These are phyloP conservation scores for Aleadryas rufinucha DNA, from an alignment of 2,113 vertebrate species.

Conservation along the genomic window DNA sequence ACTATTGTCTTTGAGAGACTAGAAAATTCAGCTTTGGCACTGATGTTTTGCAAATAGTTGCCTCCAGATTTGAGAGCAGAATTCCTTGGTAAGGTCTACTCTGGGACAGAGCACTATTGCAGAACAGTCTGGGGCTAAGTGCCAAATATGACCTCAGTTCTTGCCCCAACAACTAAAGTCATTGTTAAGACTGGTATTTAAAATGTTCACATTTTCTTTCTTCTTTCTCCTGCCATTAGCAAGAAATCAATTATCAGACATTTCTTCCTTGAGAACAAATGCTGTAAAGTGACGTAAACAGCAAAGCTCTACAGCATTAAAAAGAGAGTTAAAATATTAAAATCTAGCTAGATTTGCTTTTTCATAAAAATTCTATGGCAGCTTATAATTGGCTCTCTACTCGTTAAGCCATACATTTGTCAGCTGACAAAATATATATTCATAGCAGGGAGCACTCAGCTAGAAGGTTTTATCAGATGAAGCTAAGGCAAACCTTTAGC, in stretches of 20 bases:
- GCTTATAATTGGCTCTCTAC: neutral
- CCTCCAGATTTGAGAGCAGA: constrained; percentile 45
- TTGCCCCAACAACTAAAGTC: constrained; percentile 44
- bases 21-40: constrained; percentile 56
- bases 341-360: neutral
- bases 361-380: neutral
- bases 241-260: constrained; percentile 70
- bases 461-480: constrained; percentile 1
- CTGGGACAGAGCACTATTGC: constrained; percentile 60
- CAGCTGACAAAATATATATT: neutral
- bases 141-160: constrained; percentile 77
- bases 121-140: constrained; percentile 64
- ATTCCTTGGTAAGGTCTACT: constrained; percentile 62
- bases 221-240: constrained; percentile 2
- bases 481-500: constrained; percentile 32
- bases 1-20: constrained; percentile 6
- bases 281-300: neutral
- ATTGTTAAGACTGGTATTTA: constrained; percentile 63
- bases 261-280: neutral
- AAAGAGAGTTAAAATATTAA: neutral
- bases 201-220: constrained; percentile 46
- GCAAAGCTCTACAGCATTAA: neutral
- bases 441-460: neutral
- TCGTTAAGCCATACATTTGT: neutral
- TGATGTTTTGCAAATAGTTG: constrained; percentile 56